A percentile compares a stretch with the other conserved stretches of the same genome.
These are phyloP conservation scores for Mionectes macconnelli DNA, from an alignment of 2,113 vertebrate genomes.

Conservation along the genomic window DNA sequence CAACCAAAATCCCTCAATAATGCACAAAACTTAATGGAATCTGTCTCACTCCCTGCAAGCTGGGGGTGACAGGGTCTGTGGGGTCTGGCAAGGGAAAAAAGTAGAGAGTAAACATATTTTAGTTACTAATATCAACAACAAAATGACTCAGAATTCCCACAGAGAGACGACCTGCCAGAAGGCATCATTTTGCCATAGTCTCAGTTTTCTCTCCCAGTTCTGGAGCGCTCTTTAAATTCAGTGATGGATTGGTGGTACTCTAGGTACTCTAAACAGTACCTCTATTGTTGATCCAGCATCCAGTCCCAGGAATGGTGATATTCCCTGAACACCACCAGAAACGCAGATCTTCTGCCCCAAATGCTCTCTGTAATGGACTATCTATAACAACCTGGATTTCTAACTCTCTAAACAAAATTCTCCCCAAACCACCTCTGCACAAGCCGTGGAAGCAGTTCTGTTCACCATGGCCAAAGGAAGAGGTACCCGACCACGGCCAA, in stretches of 20 bases:
- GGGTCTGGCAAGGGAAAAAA: neutral
- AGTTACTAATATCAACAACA: slow-evolving; percentile 18
- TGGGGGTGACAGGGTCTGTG: neutral
- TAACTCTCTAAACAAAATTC: neutral
- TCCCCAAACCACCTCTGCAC: neutral
- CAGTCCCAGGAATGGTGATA: neutral
- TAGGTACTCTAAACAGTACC: neutral
- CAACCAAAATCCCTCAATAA: neutral
- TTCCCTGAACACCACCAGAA: neutral
- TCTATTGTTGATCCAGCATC: neutral
- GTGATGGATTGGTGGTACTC: neutral
- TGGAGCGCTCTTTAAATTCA: neutral
- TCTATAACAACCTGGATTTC: neutral
- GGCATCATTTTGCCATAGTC: neutral
- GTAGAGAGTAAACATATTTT: slow-evolving; percentile 5
- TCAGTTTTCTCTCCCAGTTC: neutral
- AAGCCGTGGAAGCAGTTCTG: neutral
- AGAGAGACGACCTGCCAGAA: neutral
- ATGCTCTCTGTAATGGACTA: neutral
- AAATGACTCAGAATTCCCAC: neutral
- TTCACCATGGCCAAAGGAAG: neutral
- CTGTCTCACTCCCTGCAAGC: neutral
- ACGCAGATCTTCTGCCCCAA: neutral
- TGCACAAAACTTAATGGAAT: slow-evolving; percentile 41
- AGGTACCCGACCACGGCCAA: neutral